Evolutionary conservation across 2,797 vertebrate genomes (phyloP).

Genomic region (Pseudochromis fuscus): DNA sequence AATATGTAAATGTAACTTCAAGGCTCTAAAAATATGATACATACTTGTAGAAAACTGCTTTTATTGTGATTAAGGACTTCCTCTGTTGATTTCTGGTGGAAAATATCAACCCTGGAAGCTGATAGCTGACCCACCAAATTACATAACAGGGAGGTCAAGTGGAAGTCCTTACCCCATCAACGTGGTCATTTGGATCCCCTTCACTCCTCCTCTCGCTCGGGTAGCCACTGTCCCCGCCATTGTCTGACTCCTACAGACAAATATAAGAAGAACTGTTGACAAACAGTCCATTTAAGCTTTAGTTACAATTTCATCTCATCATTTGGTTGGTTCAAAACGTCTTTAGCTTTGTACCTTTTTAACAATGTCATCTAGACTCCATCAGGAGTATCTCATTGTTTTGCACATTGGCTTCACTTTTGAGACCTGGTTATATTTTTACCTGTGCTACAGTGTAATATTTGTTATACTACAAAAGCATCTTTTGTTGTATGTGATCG

Average conservation of each 20-base stretch:
- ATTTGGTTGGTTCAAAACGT: no score
- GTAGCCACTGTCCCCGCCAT: constrained; percentile 94
- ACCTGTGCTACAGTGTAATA: no score
- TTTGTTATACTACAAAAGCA: no score
- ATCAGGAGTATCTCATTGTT: no score
- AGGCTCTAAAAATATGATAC: no score
- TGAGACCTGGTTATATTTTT: no score
- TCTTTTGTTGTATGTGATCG: not conserved
- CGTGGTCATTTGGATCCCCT: constrained; percentile 88
- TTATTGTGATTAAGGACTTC: not conserved
- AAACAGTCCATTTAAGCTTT: no score
- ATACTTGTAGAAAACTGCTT: not conserved
- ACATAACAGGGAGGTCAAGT: constrained; percentile 1
- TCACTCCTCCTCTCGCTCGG: constrained; percentile 96
- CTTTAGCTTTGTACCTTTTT: no score
- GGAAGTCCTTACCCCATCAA: constrained; percentile 84
- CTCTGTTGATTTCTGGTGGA: not conserved
- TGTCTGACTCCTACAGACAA: constrained; percentile 89
- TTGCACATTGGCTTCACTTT: no score
- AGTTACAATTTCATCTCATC: no score
- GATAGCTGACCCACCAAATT: not conserved
- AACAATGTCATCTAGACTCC: no score
- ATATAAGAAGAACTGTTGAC: not conserved
- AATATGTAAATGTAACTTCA: no score
- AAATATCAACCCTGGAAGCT: not conserved